A percentile compares a stretch with the other conserved stretches of the same genome.
Evolutionary conservation across 2,888 invertebrate genomes (phyloP).

Genomic region (Zelleria hepariella): DNA sequence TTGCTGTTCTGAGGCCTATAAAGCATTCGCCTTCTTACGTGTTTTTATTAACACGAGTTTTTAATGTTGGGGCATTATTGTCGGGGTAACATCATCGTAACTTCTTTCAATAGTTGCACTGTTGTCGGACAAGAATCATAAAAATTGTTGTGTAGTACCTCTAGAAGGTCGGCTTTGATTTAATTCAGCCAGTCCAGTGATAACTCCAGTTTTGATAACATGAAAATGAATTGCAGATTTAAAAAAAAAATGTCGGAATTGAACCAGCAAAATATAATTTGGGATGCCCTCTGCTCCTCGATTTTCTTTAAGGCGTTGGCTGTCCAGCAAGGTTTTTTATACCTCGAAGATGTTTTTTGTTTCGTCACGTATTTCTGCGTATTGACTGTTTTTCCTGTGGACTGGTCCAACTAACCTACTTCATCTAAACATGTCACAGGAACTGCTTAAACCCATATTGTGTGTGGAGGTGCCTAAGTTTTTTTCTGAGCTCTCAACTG

Average conservation of each 20-base stretch:
- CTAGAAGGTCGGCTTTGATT: neutral
- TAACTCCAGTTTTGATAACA: too few species aligned
- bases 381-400: too few species aligned
- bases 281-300: too few species aligned
- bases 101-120: neutral
- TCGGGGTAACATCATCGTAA: neutral
- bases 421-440: neutral
- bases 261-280: too few species aligned
- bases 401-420: too few species aligned
- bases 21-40: neutral
- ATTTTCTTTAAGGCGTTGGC: too few species aligned
- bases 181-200: neutral
- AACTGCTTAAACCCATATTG: too few species aligned
- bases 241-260: too few species aligned
- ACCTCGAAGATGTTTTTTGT: too few species aligned
- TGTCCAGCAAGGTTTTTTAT: too few species aligned
- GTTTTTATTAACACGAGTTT: neutral
- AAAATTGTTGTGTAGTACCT: neutral
- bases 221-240: too few species aligned
- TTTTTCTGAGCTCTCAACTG: neutral
- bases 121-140: neutral
- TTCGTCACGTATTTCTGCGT: too few species aligned
- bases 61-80: neutral
- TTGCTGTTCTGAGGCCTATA: neutral
- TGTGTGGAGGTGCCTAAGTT: neutral